phyloP scores from a whole-genome alignment of 1,140 invertebrate species.

The Parasteatoda tepidariorum region DNA sequence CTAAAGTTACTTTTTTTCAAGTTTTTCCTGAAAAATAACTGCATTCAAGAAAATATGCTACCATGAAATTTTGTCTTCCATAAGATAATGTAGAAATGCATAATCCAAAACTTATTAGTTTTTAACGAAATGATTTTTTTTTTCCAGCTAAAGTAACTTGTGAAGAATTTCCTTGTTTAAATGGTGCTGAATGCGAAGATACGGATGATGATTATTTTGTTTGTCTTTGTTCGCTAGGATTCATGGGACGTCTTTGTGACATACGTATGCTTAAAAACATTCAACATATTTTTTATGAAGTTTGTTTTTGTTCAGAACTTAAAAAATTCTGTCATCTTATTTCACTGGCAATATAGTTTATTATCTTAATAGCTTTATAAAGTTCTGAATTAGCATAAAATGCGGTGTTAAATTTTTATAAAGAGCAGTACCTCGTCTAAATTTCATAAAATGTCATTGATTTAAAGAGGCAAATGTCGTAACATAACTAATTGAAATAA shows the following conservation, averaged over 20 bases:
- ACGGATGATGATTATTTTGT: background rate
- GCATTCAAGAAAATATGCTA: too few relatives aligned
- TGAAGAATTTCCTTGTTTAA: conserved; percentile 11
- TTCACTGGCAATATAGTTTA: too few relatives aligned
- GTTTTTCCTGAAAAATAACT: too few relatives aligned
- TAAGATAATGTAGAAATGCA: background rate
- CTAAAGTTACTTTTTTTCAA: too few relatives aligned
- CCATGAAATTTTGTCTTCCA: background rate
- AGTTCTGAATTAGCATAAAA: background rate
- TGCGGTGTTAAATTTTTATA: background rate
- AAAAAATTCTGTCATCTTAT: too few relatives aligned
- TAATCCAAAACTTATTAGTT: background rate
- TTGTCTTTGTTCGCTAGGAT: conserved; percentile 12
- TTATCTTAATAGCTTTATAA: too few relatives aligned
- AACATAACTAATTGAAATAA: too few relatives aligned
- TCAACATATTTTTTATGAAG: too few relatives aligned
- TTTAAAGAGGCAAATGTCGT: too few relatives aligned
- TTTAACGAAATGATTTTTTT: background rate
- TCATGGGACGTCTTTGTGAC: conserved; percentile 3
- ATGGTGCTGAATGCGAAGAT: conserved; percentile 22
- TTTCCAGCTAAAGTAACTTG: conserved; percentile 20
- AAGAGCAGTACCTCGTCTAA: too few relatives aligned
- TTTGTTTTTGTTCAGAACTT: too few relatives aligned
- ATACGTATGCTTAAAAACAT: conserved; percentile 17
- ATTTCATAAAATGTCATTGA: too few relatives aligned